Evolutionary conservation across 64 coral and sea anemone genomes (phyloP).

Genomic region (Astreopora myriophthalma): DNA sequence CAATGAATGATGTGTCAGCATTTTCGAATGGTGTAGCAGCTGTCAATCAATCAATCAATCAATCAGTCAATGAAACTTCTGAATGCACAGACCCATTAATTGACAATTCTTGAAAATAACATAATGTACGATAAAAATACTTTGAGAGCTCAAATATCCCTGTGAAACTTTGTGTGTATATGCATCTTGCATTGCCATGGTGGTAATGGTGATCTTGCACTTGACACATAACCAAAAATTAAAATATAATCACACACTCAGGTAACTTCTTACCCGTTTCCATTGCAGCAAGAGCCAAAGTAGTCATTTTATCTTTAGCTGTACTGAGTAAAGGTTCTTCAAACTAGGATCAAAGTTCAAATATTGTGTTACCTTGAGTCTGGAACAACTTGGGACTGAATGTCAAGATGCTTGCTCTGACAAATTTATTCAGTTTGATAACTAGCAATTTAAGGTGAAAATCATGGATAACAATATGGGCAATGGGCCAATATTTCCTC

Average conservation of each 20-base stretch:
- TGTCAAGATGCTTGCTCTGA: not conserved
- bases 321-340: constrained; percentile 93
- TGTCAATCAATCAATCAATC: not conserved
- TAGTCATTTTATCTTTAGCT: constrained; percentile 94
- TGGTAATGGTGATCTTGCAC: no score
- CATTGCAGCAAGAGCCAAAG: constrained; percentile 84
- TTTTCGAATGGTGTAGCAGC: constrained; percentile 60
- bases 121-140: no score
- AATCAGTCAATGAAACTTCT: not conserved
- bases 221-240: not conserved
- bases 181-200: no score
- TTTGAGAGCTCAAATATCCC: no score
- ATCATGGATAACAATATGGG: no score
- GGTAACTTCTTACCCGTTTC: constrained; percentile 77
- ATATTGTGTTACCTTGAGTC: not conserved
- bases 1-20: constrained; percentile 83
- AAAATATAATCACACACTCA: not conserved
- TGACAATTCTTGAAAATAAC: no score
- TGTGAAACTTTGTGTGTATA: no score
- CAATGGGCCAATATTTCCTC: no score
- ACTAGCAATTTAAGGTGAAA: no score
- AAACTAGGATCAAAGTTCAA: constrained; percentile 37
- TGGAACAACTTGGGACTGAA: not conserved
- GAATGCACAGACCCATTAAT: no score
- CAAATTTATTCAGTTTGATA: no score